Base-by-base conservation (phyloP, 2,113 vertebrate genomes). In the Phylloscopus trochilus region DNA sequence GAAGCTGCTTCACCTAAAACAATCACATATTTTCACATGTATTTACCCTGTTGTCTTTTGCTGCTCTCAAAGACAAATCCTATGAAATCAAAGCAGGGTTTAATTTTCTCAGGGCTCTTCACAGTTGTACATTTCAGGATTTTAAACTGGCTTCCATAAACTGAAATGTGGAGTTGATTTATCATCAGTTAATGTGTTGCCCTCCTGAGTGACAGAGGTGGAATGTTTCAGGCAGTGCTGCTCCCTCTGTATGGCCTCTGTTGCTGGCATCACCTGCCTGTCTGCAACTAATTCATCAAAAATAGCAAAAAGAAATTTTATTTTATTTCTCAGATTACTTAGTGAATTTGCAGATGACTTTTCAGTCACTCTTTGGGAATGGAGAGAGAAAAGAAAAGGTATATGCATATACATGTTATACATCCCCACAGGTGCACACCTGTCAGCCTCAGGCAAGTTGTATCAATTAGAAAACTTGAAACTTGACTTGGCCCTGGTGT, bases 21-120 rank as follows among this genome's bases (percentile, higher is more conserved):
- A 87, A 31, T 43, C 81, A 46, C 41, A 6, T 52, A 41, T 55
- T 93, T 96, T 94, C 59, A 56, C 47, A 46, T 90, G 78, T 83
- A 62, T 90, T 93, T 88, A 51, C 87, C 51, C 12, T 76, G 70
- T 82, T 86, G 79, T 55, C 74, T 81, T 84, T 82, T 55, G 13
- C 72, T 83, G 53, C 26, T 90, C 77, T 84, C 83, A 47, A 86
- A 87, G 86, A 47, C 80, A 87, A 66, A 95, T 85, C 74, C 87
- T 90, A 26, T 90, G 76, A 93, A 93, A 93, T 46, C 51, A 90
- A 87, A 83, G 41, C 49, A 62, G 76, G 58, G 24, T 80, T 75
- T 59, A 26, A 60, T 83, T 93, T 94, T 94, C 58, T 60, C 20
- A 31, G 53, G 59, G 21, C 62, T 78, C 19, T 41, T 44, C 68